Evolutionary conservation across 2,113 vertebrate species (phyloP).

Genomic region (Aplodontia rufa): DNA sequence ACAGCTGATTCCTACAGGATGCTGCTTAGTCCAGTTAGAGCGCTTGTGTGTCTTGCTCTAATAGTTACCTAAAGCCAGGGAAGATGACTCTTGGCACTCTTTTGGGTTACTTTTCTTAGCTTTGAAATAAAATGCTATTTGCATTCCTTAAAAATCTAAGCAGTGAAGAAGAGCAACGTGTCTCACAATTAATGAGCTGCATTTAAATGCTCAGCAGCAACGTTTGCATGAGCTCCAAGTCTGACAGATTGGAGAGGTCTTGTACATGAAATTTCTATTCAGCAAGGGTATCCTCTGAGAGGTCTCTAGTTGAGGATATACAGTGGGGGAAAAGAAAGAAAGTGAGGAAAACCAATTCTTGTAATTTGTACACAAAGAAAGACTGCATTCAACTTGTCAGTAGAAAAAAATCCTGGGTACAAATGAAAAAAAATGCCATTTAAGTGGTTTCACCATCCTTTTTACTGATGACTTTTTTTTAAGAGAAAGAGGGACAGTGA

Average conservation of each 20-base stretch:
- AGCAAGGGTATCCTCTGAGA: not conserved
- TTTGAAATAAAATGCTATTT: constrained; percentile 40
- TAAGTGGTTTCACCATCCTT: not conserved
- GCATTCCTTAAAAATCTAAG: constrained; percentile 36
- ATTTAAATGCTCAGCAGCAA: constrained; percentile 34
- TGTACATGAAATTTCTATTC: constrained; percentile 55
- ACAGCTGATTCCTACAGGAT: not conserved
- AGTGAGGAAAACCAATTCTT: not conserved
- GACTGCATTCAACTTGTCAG: not conserved
- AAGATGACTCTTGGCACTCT: not conserved
- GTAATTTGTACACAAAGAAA: not conserved
- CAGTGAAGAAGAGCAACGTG: not conserved
- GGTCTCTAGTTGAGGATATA: not conserved
- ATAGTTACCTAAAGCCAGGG: not conserved
- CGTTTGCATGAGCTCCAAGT: not conserved
- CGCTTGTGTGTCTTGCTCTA: not conserved
- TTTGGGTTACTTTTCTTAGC: not conserved
- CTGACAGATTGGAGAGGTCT: not conserved
- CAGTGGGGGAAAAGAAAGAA: not conserved
- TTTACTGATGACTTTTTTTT: not conserved
- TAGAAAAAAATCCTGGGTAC: not conserved
- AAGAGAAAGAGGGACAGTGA: no score
- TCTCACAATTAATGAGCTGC: constrained; percentile 49
- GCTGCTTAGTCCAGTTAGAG: not conserved
- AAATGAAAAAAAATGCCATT: not conserved